Conservation (phyloP, 2,797 vertebrate genomes). For the Momotus momota region DNA sequence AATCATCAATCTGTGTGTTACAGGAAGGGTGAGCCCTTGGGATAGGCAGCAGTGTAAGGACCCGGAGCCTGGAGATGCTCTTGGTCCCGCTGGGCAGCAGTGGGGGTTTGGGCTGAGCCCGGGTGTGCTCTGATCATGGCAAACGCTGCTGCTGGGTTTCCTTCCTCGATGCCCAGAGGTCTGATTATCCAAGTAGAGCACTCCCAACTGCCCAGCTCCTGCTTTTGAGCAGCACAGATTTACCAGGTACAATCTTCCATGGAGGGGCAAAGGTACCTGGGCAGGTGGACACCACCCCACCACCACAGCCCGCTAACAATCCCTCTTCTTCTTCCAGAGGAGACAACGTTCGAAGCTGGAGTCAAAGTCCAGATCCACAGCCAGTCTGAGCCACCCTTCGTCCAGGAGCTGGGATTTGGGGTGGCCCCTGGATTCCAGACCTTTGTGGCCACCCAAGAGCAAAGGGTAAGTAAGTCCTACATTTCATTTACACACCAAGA, state of each 20-base stretch:
- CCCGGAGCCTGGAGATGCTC: not conserved
- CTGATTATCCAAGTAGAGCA: not conserved
- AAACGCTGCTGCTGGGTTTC: not conserved
- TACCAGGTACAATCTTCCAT: not conserved
- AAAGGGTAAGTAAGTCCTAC: slow-evolving; percentile 88
- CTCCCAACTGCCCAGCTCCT: not conserved
- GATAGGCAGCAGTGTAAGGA: not conserved
- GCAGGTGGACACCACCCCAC: not conserved
- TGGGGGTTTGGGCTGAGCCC: not conserved
- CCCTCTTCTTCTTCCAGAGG: slow-evolving; percentile 84
- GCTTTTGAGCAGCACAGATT: not conserved
- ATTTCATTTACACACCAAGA: not conserved
- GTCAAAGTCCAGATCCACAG: slow-evolving; percentile 99
- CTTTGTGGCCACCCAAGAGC: slow-evolving; percentile 98
- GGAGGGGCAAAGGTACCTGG: rapidly evolving
- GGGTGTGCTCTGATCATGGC: not conserved
- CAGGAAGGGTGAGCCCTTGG: not conserved
- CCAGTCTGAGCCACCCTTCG: slow-evolving; percentile 95
- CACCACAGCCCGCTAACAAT: not conserved
- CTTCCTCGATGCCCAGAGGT: not conserved
- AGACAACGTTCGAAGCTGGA: slow-evolving; percentile 96
- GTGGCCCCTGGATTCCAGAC: slow-evolving; percentile 99
- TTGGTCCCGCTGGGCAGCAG: rapidly evolving
- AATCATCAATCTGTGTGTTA: rapidly evolving
- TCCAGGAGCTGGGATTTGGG: slow-evolving; percentile 98